Evolutionary conservation across 2,888 invertebrate species (phyloP), one percentile per base, ranked within the genome.

Genomic region (Epirrhoe tristata): DNA sequence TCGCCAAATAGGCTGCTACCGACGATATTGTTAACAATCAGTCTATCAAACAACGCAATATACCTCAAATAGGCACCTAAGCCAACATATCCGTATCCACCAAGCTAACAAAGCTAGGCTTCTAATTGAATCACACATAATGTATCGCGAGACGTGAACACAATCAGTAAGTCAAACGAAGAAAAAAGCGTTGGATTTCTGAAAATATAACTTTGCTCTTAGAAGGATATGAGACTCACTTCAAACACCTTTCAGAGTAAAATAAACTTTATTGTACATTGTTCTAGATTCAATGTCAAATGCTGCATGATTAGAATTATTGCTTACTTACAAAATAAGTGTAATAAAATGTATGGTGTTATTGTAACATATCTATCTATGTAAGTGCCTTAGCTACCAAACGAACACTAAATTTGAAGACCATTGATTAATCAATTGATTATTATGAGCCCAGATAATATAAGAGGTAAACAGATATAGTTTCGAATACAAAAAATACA

Each of bases 131-230:
- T 81, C 77, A 73, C 73, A 77, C 76, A 76, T 75, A 72, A 75
- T 76, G 79, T 77, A 80, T 76, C 76, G 71, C 69, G 74, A 82
- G 81, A 82, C 83, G 78, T 68, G 68, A 64, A 68, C 68, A 68
- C 68, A 68, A 77, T 76, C 76, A 80, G 78, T 81, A 83, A 87
- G 84, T 86, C 83, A 86, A 86, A 85, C 81, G 78, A 78, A 78
- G 77, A 78, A 80, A 79, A 82, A 83, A 84, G 83, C 82, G 79
- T 77, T 77, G 85, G 83, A 84, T 88, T 86, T 86, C 84, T 81
- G 81, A 85, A 89, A 88, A 86, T 86, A 88, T 89, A 88, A 89
- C 85, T 86, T 87, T 83, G 76, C 76, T 69, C 75, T 76, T 70
- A 87, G 83, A 85, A 79, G 3, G 39, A 12, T 50, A 10, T 43